phyloP scores from a whole-genome alignment of 2,797 vertebrate species.

The Morelia viridis region DNA sequence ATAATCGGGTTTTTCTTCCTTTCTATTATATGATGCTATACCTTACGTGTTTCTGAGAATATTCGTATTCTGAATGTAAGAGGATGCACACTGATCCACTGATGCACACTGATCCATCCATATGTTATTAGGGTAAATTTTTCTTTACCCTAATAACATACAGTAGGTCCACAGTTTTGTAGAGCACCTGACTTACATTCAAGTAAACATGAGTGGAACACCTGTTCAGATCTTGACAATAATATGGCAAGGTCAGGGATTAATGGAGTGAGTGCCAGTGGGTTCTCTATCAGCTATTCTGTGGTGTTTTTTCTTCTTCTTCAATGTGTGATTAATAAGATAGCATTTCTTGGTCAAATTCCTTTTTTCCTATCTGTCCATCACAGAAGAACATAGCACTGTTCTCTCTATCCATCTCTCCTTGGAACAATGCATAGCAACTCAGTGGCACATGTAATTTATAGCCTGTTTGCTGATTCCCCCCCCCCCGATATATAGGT shows the following conservation, averaged over 20 bases:
- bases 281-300: background rate
- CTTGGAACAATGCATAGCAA: background rate
- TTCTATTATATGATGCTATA: background rate
- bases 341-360: background rate
- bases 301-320: background rate
- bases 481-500: background rate
- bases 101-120: background rate
- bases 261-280: background rate
- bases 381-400: background rate
- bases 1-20: background rate
- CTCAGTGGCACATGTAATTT: background rate
- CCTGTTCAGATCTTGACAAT: background rate
- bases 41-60: background rate
- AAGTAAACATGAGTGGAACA: background rate
- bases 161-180: background rate
- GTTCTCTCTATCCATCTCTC: background rate
- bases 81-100: background rate
- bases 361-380: background rate
- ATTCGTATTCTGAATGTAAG: background rate
- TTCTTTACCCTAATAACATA: background rate
- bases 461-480: background rate
- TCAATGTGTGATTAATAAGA: background rate
- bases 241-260: background rate
- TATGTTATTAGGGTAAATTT: too few relatives aligned
- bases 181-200: background rate